phyloP scores from a whole-genome alignment of 2,797 vertebrate species.

The Lithobates pipiens region DNA sequence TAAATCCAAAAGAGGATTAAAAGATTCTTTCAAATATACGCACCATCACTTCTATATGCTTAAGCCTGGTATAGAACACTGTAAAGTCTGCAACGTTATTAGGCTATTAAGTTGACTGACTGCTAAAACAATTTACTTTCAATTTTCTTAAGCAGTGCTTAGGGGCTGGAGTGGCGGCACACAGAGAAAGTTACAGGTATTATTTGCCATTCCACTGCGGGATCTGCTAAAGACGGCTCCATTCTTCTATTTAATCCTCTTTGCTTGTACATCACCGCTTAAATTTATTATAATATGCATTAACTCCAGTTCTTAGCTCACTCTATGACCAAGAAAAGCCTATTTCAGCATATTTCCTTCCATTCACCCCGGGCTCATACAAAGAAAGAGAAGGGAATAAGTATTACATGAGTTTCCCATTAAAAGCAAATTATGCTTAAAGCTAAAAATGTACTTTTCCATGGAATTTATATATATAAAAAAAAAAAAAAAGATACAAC shows the following conservation, averaged over 20 bases:
- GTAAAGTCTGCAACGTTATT: neutral
- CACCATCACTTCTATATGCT: constrained; percentile 15
- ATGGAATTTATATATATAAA: neutral
- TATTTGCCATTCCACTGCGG: constrained; percentile 30
- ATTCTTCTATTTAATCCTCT: constrained; percentile 22
- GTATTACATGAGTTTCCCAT: neutral
- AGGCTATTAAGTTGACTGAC: constrained; percentile 48
- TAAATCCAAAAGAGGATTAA: neutral
- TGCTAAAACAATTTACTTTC: constrained; percentile 32
- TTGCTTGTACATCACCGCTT: neutral
- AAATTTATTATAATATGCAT: constrained; percentile 5
- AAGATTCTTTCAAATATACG: neutral
- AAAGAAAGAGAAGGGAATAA: neutral
- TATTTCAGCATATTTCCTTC: neutral
- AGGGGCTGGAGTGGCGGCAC: constrained; percentile 9
- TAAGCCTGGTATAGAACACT: constrained; percentile 6
- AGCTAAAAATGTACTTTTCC: neutral
- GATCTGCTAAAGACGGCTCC: constrained; percentile 18
- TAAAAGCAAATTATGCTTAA: neutral
- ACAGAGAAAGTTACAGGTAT: constrained; percentile 19
- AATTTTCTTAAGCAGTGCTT: constrained; percentile 33
- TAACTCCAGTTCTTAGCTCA: neutral
- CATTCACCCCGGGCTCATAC: neutral
- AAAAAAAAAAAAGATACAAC: neutral
- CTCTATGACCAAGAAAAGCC: constrained; percentile 11